A percentile compares a stretch with the other conserved stretches of the same genome.
These are phyloP conservation scores for Trichomalopsis sarcophagae DNA, from an alignment of 1,140 invertebrate species.

Conservation along the genomic window DNA sequence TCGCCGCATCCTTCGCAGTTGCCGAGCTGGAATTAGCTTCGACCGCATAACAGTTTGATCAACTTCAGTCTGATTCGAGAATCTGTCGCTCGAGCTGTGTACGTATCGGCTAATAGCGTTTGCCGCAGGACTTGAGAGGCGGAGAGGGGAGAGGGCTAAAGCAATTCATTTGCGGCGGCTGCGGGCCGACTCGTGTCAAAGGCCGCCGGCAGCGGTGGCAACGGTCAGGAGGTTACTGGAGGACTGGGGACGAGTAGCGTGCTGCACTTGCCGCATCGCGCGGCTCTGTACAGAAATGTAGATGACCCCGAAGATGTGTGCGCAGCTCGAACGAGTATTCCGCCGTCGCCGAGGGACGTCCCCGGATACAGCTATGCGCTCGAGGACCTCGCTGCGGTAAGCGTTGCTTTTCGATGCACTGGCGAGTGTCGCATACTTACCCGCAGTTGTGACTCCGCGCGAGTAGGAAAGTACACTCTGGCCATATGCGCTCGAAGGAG, in stretches of 20 bases:
- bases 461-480: no score
- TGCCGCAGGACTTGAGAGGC: background rate
- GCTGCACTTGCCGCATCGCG: background rate
- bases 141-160: conserved; percentile 4
- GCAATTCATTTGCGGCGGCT: conserved; percentile 45
- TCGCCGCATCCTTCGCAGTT: background rate
- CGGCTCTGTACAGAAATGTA: background rate
- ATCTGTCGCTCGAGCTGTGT: conserved; percentile 10
- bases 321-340: background rate
- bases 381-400: no score
- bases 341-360: background rate
- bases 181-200: conserved; percentile 30
- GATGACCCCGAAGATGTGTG: background rate
- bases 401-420: no score
- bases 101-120: conserved; percentile 34
- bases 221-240: conserved; percentile 49
- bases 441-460: no score
- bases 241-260: background rate
- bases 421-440: no score
- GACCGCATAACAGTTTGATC: conserved; percentile 46
- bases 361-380: background rate
- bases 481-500: no score
- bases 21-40: conserved; percentile 12
- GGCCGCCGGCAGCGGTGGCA: background rate
- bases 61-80: conserved; percentile 35